These are phyloP conservation scores for Sinocyclocheilus anophthalmus DNA, from an alignment of 2,113 vertebrate species.

Conservation along the genomic window DNA sequence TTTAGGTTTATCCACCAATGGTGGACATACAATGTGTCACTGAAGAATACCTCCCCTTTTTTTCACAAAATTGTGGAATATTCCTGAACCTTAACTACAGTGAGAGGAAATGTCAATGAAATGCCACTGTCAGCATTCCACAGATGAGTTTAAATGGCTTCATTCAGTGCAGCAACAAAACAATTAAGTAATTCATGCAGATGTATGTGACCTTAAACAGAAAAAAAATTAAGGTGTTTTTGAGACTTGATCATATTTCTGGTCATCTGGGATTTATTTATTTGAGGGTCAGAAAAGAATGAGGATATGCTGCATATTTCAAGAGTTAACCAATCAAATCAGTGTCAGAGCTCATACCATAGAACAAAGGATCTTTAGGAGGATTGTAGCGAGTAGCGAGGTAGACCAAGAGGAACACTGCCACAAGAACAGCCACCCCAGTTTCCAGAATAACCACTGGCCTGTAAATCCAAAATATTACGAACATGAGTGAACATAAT, in stretches of 20 bases:
- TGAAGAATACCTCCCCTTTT: no score
- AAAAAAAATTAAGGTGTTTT: neutral
- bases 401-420: slow-evolving; percentile 74
- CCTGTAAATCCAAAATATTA: slow-evolving; percentile 56
- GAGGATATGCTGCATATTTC: neutral
- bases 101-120: no score
- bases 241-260: neutral
- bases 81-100: no score
- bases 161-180: no score
- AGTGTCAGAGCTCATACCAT: slow-evolving; percentile 71
- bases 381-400: slow-evolving; percentile 69
- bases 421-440: slow-evolving; percentile 71
- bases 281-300: slow-evolving; percentile 18
- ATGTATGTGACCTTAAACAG: slow-evolving; percentile 54
- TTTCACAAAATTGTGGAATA: no score
- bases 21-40: no score
- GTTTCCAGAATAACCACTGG: slow-evolving; percentile 71
- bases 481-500: slow-evolving; percentile 28
- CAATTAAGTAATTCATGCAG: slow-evolving; percentile 33
- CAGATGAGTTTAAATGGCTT: no score
- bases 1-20: no score
- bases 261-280: neutral
- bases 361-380: slow-evolving; percentile 83
- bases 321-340: neutral
- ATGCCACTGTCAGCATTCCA: no score